These are phyloP conservation scores for Molorchus minor DNA, from an alignment of 2,888 invertebrate genomes.

Conservation along the genomic window DNA sequence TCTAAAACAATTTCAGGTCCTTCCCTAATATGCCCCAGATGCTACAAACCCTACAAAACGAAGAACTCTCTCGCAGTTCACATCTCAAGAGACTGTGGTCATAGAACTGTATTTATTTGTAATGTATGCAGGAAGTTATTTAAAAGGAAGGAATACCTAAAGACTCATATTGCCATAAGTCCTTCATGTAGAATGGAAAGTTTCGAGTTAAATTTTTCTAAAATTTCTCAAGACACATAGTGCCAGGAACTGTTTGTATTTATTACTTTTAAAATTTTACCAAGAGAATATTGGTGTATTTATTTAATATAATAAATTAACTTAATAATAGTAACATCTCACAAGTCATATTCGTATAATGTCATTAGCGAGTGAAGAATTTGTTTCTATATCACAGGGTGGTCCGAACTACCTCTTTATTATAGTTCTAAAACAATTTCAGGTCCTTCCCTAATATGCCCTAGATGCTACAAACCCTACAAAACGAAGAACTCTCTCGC, in stretches of 20 bases:
- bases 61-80: constrained; percentile 36
- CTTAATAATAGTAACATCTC: too few species aligned
- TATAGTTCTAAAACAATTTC: too few species aligned
- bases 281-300: too few species aligned
- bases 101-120: constrained; percentile 37
- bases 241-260: too few species aligned
- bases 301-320: too few species aligned
- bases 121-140: constrained; percentile 35
- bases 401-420: too few species aligned
- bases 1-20: constrained; percentile 28
- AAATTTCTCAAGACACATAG: too few species aligned
- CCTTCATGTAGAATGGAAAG: constrained; percentile 21
- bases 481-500: constrained; percentile 37
- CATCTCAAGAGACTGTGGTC: constrained; percentile 41
- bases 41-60: constrained; percentile 40
- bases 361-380: too few species aligned
- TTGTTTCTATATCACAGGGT: too few species aligned
- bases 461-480: constrained; percentile 39
- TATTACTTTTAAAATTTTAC: too few species aligned
- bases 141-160: constrained; percentile 40
- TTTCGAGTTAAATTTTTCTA: constrained; percentile 15
- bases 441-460: constrained; percentile 31
- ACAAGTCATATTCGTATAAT: too few species aligned
- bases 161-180: constrained; percentile 24
- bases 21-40: constrained; percentile 33